phyloP scores from a whole-genome alignment of 2,888 invertebrate genomes.

The Polyploca ridens region DNA sequence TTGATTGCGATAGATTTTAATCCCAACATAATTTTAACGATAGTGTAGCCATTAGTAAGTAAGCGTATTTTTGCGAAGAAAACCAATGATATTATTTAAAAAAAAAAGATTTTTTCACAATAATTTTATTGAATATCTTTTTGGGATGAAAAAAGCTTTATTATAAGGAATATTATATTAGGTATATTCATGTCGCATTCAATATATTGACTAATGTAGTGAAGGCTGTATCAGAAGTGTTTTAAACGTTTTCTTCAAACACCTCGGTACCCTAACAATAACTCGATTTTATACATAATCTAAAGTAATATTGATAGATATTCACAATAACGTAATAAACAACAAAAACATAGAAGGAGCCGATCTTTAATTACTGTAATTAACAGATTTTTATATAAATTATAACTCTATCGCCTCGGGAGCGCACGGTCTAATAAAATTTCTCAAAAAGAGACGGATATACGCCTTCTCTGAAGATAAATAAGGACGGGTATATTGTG shows the following conservation, averaged over 20 bases:
- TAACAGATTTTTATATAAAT: slow-evolving; percentile 76
- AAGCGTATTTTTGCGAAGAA: too few species aligned
- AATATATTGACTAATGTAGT: too few species aligned
- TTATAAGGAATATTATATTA: too few species aligned
- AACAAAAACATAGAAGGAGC: slow-evolving; percentile 61
- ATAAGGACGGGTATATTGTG: slow-evolving; percentile 41
- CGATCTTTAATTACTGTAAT: slow-evolving; percentile 74
- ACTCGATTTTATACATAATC: slow-evolving; percentile 45
- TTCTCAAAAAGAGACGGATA: slow-evolving; percentile 42
- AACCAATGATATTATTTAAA: too few species aligned
- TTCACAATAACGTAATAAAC: slow-evolving; percentile 66
- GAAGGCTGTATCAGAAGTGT: too few species aligned
- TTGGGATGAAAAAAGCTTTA: too few species aligned
- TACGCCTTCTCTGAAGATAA: slow-evolving; percentile 23
- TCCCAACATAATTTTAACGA: too few species aligned
- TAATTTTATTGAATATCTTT: too few species aligned
- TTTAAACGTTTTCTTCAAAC: not conserved
- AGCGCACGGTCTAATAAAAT: slow-evolving; percentile 60
- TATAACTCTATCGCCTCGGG: slow-evolving; percentile 74
- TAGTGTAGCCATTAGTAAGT: too few species aligned
- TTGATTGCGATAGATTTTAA: not conserved
- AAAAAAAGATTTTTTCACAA: too few species aligned
- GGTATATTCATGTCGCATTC: too few species aligned
- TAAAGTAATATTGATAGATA: slow-evolving; percentile 62
- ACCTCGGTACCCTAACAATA: slow-evolving; percentile 45